Conservation (phyloP, 2,113 vertebrate species). For the Herpailurus yagouaroundi region DNA sequence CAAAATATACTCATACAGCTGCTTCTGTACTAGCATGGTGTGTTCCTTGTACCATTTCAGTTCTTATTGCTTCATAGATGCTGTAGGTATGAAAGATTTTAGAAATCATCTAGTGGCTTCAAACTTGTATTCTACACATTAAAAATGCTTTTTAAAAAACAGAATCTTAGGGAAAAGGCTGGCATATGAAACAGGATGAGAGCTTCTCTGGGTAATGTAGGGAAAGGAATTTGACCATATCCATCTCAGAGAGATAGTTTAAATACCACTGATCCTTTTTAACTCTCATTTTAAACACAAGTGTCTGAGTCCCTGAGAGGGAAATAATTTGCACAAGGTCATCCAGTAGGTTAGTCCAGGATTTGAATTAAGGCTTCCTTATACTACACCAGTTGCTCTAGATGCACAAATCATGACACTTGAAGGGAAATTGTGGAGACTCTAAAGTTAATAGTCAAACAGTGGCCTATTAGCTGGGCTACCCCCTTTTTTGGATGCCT, state of each 20-base stretch:
- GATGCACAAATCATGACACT: background rate
- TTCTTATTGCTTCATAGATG: background rate
- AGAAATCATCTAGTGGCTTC: background rate
- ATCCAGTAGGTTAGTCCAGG: background rate
- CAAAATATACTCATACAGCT: background rate
- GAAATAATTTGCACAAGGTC: background rate
- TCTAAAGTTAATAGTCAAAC: background rate
- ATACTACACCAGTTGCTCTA: background rate
- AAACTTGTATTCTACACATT: background rate
- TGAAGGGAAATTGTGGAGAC: background rate
- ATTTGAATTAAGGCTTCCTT: background rate
- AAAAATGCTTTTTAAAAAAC: background rate
- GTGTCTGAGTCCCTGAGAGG: background rate
- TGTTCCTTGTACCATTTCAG: background rate
- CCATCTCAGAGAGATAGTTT: background rate
- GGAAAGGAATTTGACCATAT: no score
- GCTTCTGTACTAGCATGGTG: rapidly evolving
- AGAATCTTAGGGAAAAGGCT: background rate
- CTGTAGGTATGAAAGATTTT: background rate
- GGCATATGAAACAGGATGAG: background rate
- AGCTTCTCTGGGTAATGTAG: background rate
- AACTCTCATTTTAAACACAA: background rate
- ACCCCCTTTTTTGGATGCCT: background rate
- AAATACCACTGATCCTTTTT: background rate
- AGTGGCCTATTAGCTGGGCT: background rate